Evolutionary conservation across 2,113 vertebrate genomes (phyloP).

Genomic region (Odontesthes bonariensis): DNA sequence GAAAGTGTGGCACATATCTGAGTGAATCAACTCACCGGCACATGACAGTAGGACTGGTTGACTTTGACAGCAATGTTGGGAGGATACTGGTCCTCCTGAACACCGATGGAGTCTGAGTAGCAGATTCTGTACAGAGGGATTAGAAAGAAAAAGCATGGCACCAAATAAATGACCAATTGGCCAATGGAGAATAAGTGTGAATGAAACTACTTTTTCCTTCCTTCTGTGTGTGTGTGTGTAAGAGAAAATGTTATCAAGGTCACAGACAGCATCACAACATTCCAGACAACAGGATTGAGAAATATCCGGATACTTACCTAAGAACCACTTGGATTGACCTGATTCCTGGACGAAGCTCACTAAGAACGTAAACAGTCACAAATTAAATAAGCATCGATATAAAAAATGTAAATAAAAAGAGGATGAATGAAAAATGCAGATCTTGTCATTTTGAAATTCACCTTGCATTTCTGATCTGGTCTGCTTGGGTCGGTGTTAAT

Average conservation of each 20-base stretch:
- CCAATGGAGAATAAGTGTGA: not conserved
- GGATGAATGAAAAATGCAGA: not conserved
- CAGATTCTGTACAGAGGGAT: conserved; percentile 88
- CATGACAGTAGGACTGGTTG: conserved; percentile 97
- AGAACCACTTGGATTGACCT: conserved; percentile 97
- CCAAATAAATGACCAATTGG: not conserved
- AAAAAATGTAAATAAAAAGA: conserved; percentile 4
- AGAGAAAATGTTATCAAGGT: not conserved
- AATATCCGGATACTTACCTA: conserved; percentile 82
- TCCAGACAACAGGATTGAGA: not conserved
- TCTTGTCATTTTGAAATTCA: conserved; percentile 57
- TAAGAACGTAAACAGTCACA: conserved; percentile 56
- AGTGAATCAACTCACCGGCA: conserved; percentile 87
- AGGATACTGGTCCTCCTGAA: conserved; percentile 98
- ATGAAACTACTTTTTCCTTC: not conserved
- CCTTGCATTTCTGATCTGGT: conserved; percentile 96
- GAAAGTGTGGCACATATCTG: not conserved
- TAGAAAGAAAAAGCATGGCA: conserved; percentile 5
- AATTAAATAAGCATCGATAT: conserved; percentile 7
- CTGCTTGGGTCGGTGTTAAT: conserved; percentile 92
- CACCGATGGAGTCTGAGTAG: conserved; percentile 93
- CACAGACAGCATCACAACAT: not conserved
- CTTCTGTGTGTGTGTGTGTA: not conserved
- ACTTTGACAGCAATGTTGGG: conserved; percentile 98
- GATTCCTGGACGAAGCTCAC: conserved; percentile 93